Evolutionary conservation across 2,113 vertebrate genomes (phyloP), one percentile per base, ranked within the genome.

Genomic region (Trichechus manatus): DNA sequence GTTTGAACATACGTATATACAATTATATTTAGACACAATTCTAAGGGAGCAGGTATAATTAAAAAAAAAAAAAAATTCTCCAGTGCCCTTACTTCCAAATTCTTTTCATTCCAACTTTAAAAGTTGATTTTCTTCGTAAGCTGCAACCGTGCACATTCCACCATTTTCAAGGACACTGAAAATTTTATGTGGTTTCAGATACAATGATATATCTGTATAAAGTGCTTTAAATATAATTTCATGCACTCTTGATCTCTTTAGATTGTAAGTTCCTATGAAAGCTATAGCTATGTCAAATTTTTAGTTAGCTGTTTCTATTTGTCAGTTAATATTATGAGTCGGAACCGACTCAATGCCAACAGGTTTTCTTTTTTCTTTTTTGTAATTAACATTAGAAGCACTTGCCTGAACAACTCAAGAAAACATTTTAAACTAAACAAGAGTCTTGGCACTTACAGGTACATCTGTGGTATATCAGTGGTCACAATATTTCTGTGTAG

Each of bases 21-120:
- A 44, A 13, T 81, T 91, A 77, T 68, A 90, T 74, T 94, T 85
- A 96, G 42, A 36, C 33, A 95, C 74, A 88, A 56, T 91, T 94
- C 70, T 80, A 91, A 96, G 72, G n/a, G 53, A 70, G 68, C 29
- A 29, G 7, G 6, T 89, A 36, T 66, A 44, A 68, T 68, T 87
- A 4, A 50, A 70, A 89, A 33, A 44, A 23, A 20, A 29, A 23
- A 39, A 59, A 84, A 90, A 53, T 91, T 47, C 39, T 87, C 36
- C 29, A 66, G 13, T 63, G 10, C n/a, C 5, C 72, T 36, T 78
- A 47, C n/a, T 95, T 96, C 33, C 74, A 82, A 50, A 74, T 53
- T 63, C 17, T 89, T 4, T 94, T 94, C 29, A 39, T 87, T 92
- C 19, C 59, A 85, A 75, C 31, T 93, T 93, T 91, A 93, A 96